These are phyloP conservation scores for Bugulina stolonifera DNA, from an alignment of 2,888 invertebrate species.

Conservation along the genomic window DNA sequence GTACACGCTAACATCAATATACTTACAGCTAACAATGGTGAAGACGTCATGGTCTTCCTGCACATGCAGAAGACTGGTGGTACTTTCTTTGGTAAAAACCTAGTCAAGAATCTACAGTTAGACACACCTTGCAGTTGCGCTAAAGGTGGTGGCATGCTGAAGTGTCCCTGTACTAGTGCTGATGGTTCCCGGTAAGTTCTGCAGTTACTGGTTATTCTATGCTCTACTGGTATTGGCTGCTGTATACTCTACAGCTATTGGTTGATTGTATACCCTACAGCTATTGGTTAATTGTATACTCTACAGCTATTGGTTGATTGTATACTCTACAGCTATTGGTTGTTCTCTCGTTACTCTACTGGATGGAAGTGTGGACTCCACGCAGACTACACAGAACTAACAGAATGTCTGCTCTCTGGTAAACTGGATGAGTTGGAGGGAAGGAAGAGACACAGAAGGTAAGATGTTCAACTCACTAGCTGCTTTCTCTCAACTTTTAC, in stretches of 20 bases:
- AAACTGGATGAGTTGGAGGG: constrained; percentile 89
- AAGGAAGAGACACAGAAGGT: not conserved
- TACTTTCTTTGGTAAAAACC: constrained; percentile 88
- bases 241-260: not conserved
- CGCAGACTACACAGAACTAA: constrained; percentile 93
- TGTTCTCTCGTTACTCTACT: constrained; percentile 9
- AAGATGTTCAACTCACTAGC: not conserved
- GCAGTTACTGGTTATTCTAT: not conserved
- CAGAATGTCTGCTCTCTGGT: constrained; percentile 38
- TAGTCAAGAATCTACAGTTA: constrained; percentile 75
- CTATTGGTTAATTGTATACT: constrained; percentile 2
- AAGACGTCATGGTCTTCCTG: constrained; percentile 94
- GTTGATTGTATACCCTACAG: not conserved
- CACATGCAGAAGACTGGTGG: constrained; percentile 99
- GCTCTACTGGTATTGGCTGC: not conserved
- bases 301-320: constrained; percentile 3
- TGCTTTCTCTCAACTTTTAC: not conserved
- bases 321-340: constrained; percentile 6
- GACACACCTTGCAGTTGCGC: constrained; percentile 1
- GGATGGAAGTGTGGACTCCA: constrained; percentile 77
- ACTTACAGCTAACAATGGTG: constrained; percentile 56
- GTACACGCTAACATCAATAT: not conserved
- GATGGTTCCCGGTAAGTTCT: not conserved
- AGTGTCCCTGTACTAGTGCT: constrained; percentile 15
- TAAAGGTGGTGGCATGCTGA: constrained; percentile 13